Base-by-base conservation (phyloP, 2,113 vertebrate species). In the Pelecanus crispus region DNA sequence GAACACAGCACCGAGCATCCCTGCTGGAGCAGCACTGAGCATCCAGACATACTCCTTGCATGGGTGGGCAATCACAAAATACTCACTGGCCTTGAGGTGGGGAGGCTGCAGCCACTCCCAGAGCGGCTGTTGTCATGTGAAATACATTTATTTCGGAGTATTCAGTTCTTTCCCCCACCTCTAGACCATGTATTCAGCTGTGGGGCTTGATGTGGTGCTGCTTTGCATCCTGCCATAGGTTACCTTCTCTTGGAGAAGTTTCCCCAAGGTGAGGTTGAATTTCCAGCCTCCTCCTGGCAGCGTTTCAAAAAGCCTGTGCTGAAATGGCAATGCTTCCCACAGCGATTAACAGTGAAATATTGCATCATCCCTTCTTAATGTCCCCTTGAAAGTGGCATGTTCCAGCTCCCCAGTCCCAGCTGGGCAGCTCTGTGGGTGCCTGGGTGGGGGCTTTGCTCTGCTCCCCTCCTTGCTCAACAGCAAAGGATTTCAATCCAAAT, bases 121-220 rank as follows among this genome's bases (percentile, higher is more conserved):
- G 77, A 58, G 67, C 16, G 10, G 63, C 68, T 38, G 19, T 19
- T 9, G 2, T 34, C n/a, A 7, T 4, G 6, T 45, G 61, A 49
- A 86, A 70, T 34, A 5, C 6, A 17, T 66, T 84, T 68, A 13
- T 68, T 92, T 59, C 40, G 5, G 17, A 26, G 36, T n/a, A 59
- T 55, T 72, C 32, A 1, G 1, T 19, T 14, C 9, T 74, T 86
- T 72, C 26, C 71, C 58, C 86, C 86, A 6, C 58, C 56, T 73
- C 49, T n/a, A 47, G 56, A 34, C 31, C 3, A 0, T 3, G 17
- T 3, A 1, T 44, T 44, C 34, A 44, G 50, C 49, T 7, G 1
- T 0, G 1, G 85, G 71, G 49, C 17, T 42, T 24, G 58, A 21
- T 4, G 4, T 0, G 2, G 24, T 34, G 40, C 49, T 0, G 2